Evolutionary conservation across 2,888 invertebrate species (phyloP), one percentile per base, ranked within the genome.

Genomic region (Altica lythri): DNA sequence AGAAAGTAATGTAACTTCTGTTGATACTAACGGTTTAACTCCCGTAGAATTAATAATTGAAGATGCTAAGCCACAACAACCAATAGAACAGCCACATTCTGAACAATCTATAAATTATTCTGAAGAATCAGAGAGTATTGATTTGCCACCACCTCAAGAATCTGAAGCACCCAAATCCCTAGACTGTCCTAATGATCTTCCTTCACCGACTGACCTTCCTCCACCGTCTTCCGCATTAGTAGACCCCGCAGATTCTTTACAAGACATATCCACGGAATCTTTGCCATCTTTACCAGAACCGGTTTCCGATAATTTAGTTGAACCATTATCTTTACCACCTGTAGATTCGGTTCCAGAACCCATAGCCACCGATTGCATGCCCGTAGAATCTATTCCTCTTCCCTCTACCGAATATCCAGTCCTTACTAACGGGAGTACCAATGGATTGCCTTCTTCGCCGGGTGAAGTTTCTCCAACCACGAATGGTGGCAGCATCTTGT

Each of bases 301-400:
- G 49, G 61, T 65, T 47, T 75, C 68, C 6, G 76, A 76, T 57
- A 72, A 73, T 65, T 63, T 76, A 56, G 72, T 74, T 13, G 74
- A 74, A 61, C 75, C 76, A 18, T 73, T 76, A 73, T 76, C 76
- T 53, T 64, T 77, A 61, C 76, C 76, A 10, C 76, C 77, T n/a
- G 72, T 76, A 40, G 76, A 76, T 58, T 70, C 70, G 30, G 71
- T 72, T 37, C 77, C 77, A 22, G 75, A 74, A 62, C 76, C 77
- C 14, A 72, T 76, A 35, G 70, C 72, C 43, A 57, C 55, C 44
- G 68, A 68, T 37, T 63, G 12, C 9, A 14, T 14, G 16, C 3
- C 34, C 9, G 6, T 5, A 12, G 54, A 60, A 52, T 57, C 66
- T 35, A 64, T 67, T 38, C 51, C 55, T 32, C 38, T 34, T 29